Evolutionary conservation across 1,140 invertebrate genomes (phyloP).

Genomic region (Oncopeltus fasciatus): DNA sequence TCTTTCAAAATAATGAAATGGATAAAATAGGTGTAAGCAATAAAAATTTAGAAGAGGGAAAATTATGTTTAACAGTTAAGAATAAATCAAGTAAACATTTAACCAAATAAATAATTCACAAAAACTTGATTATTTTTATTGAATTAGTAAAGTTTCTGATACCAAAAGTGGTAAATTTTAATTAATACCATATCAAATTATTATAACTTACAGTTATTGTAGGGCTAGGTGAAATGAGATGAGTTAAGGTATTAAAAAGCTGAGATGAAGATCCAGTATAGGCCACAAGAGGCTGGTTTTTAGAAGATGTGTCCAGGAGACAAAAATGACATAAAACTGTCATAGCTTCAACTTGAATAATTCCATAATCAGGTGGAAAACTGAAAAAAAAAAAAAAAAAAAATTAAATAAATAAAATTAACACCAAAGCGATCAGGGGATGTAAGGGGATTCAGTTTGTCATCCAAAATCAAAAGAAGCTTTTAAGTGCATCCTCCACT

Average conservation of each 20-base stretch:
- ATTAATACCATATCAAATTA: neutral
- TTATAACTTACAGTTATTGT: neutral
- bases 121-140: too few relatives aligned
- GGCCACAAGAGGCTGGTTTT: neutral
- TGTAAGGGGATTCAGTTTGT: too few relatives aligned
- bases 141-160: neutral
- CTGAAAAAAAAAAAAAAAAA: constrained; percentile 24
- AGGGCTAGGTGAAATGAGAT: constrained; percentile 47
- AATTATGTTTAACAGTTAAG: too few relatives aligned
- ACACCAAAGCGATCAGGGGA: too few relatives aligned
- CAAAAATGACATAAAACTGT: constrained; percentile 77
- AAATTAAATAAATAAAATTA: too few relatives aligned
- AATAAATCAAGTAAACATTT: too few relatives aligned
- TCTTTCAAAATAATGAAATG: too few relatives aligned
- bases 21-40: too few relatives aligned
- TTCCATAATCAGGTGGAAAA: constrained; percentile 60
- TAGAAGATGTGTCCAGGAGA: constrained; percentile 48
- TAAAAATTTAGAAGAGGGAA: too few relatives aligned
- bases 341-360: constrained; percentile 65
- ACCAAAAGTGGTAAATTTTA: neutral
- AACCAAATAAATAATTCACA: too few relatives aligned
- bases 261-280: constrained; percentile 32
- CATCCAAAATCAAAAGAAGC: too few relatives aligned
- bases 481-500: too few relatives aligned
- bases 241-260: constrained; percentile 67